Evolutionary conservation across 2,888 invertebrate species (phyloP).

Genomic region (Micoletzkya japonica): DNA sequence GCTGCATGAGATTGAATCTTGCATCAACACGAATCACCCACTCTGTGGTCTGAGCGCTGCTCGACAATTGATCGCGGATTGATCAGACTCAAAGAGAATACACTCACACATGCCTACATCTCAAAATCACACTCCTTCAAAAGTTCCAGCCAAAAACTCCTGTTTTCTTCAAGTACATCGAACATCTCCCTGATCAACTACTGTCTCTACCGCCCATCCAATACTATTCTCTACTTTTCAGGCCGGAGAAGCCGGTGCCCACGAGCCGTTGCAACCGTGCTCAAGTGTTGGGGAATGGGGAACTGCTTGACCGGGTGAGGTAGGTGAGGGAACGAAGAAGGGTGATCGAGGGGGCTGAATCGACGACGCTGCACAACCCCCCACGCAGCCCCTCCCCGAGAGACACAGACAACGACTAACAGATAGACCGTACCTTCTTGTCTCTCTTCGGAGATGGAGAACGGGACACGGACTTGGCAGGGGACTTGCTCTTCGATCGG

Average conservation of each 20-base stretch:
- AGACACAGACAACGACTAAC: not conserved
- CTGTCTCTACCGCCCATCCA: not conserved
- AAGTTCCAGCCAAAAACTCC: not conserved
- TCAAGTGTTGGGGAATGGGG: constrained; percentile 21
- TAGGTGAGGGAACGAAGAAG: not conserved
- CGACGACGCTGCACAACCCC: not conserved
- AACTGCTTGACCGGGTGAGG: not conserved
- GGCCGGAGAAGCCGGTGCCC: too few species aligned
- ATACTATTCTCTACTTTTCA: too few species aligned
- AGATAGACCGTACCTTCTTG: constrained; percentile 13
- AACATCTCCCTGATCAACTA: constrained; percentile 1
- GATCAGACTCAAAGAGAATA: too few species aligned
- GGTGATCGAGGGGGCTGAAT: not conserved
- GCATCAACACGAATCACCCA: too few species aligned
- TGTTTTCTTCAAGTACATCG: not conserved
- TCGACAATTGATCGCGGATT: too few species aligned
- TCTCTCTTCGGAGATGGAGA: constrained; percentile 29
- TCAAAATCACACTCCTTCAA: not conserved
- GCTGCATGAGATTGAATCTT: too few species aligned
- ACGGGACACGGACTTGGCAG: constrained; percentile 27
- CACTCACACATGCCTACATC: too few species aligned
- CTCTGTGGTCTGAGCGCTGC: too few species aligned
- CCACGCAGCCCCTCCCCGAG: not conserved
- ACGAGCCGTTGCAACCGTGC: too few species aligned
- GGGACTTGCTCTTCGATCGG: constrained; percentile 10